Evolutionary conservation across 2,888 invertebrate genomes (phyloP), one percentile per base, ranked within the genome.

Genomic region (Drosophila fungiperda): DNA sequence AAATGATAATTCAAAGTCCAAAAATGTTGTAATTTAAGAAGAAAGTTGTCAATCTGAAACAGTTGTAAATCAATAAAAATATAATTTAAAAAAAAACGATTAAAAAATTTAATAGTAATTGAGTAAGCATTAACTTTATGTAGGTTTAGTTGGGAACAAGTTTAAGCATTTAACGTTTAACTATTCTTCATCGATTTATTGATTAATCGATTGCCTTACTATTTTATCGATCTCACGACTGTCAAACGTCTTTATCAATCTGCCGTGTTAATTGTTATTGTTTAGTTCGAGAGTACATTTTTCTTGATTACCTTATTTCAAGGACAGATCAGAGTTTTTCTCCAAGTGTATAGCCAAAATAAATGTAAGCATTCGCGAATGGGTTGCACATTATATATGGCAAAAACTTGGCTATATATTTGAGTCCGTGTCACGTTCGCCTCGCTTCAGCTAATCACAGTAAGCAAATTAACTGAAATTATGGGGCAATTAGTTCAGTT

Each of bases 401-500:
- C 52, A 15, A 61, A 40, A 68, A 55, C 67, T 66, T 58, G 60
- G 15, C 38, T 55, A 38, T 42, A 26, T 33, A 54, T 68, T 70
- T 67, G 67, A 68, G 68, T 80, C 45, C 53, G 40, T 76, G 80
- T 65, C 80, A 80, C 76, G 72, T 76, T 76, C 76, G 69, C 52
- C 58, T 77, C 74, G 68, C 68, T 69, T 52, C 32, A 45, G 64
- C 68, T 86, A 78, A 88, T 83, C 83, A 76, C 72, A 35, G 59
- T 65, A 68, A 72, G 42, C 72, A 80, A 76, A 78, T 80, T 68
- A 80, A 68, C 80, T 68, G 57, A 63, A 72, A 76, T 80, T 59
- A 76, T 72, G 59, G 71, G 42, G 64, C 54, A 76, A 78, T 78
- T 78, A 76, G 65, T 60, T 71, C 11, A 12, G 63, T 75, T 66